These are phyloP conservation scores for Erynnis tages DNA, from an alignment of 2,888 invertebrate species.

Conservation along the genomic window DNA sequence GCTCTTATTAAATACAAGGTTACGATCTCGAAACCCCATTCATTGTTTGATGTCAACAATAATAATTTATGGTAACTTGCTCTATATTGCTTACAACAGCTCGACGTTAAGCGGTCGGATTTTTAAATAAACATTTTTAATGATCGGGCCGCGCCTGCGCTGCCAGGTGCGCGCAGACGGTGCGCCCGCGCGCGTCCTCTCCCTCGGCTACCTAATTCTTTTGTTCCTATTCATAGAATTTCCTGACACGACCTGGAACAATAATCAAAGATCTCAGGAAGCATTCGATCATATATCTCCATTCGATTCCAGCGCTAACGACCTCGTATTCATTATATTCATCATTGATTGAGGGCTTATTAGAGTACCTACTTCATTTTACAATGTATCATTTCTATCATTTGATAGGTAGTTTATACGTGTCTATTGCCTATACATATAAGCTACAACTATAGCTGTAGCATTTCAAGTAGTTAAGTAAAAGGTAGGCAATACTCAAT, in stretches of 20 bases:
- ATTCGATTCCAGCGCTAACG: constrained; percentile 2
- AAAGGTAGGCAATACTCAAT: no score
- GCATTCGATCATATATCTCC: constrained; percentile 17
- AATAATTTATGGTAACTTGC: constrained; percentile 40
- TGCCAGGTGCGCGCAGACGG: constrained; percentile 78
- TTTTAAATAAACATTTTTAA: constrained; percentile 82
- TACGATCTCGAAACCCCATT: constrained; percentile 16
- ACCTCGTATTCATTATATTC: not conserved
- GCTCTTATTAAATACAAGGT: constrained; percentile 12
- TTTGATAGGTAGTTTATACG: no score
- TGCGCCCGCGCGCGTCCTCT: constrained; percentile 49
- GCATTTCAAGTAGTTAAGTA: no score
- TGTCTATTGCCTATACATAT: no score
- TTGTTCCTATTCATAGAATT: constrained; percentile 65
- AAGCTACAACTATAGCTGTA: no score
- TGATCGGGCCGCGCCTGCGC: constrained; percentile 74
- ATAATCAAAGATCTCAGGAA: constrained; percentile 59
- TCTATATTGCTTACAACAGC: constrained; percentile 46
- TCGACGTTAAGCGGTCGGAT: constrained; percentile 78
- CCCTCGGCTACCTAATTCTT: constrained; percentile 55
- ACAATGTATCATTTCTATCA: no score
- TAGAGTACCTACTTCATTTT: no score
- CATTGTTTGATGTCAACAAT: constrained; percentile 23
- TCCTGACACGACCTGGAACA: constrained; percentile 53
- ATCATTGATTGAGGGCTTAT: constrained; percentile 4